Conservation (phyloP, 2,113 vertebrate species). For the Microcebus lehilahytsara region DNA sequence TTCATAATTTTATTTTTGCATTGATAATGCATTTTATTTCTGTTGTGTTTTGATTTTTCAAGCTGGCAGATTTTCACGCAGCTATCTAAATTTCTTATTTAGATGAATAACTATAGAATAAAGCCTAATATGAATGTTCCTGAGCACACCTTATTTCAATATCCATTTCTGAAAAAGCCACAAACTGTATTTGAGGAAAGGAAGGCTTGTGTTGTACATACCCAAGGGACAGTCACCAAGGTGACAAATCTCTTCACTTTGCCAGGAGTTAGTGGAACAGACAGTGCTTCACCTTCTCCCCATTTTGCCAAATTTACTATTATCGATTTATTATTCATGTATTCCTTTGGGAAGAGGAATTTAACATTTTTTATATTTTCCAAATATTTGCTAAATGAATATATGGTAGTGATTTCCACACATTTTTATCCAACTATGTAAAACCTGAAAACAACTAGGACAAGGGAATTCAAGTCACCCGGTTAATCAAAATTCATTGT, state of each 20-base stretch:
- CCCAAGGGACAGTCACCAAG: background rate
- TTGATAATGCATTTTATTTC: constrained; percentile 1
- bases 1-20: constrained; percentile 36
- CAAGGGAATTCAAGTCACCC: constrained; percentile 43
- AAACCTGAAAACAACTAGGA: background rate
- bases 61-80: background rate
- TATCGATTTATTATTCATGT: background rate
- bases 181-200: background rate
- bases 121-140: background rate
- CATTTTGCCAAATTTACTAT: background rate
- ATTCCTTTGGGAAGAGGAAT: background rate
- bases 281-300: background rate
- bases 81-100: background rate
- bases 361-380: background rate
- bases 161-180: background rate
- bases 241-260: background rate
- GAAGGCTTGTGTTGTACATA: background rate
- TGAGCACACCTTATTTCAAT: background rate
- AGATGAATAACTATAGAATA: background rate
- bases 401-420: background rate
- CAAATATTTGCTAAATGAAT: constrained; percentile 38
- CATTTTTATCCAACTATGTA: background rate
- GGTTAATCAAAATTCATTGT: constrained; percentile 69
- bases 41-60: constrained; percentile 48
- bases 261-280: background rate